Evolutionary conservation across 2,113 vertebrate genomes (phyloP).

Genomic region (Oplegnathus fasciatus): DNA sequence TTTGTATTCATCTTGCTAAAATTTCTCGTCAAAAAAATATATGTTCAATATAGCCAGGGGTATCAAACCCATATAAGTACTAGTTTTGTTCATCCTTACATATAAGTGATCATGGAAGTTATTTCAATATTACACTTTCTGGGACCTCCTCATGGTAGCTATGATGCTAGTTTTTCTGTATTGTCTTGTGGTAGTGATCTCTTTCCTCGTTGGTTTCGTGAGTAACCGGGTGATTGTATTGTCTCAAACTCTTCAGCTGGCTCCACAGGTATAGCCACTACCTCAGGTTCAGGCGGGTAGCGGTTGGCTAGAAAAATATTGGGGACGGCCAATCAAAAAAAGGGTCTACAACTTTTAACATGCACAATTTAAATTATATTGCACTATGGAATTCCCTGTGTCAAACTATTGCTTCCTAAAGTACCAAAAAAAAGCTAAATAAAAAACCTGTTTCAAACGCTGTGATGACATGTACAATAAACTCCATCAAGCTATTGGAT

Average conservation of each 20-base stretch:
- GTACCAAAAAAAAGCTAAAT: constrained; percentile 47
- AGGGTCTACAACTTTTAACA: constrained; percentile 75
- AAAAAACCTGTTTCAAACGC: constrained; percentile 57
- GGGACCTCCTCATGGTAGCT: constrained; percentile 64
- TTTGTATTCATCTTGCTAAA: constrained; percentile 72
- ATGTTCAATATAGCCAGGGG: constrained; percentile 79
- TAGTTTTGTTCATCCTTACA: constrained; percentile 58
- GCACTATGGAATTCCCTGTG: constrained; percentile 65
- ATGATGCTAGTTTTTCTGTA: constrained; percentile 83
- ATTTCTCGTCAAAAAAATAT: constrained; percentile 74
- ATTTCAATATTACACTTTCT: constrained; percentile 67
- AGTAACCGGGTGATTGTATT: constrained; percentile 82
- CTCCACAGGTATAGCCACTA: constrained; percentile 93
- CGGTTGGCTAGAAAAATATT: constrained; percentile 93
- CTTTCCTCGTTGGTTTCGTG: constrained; percentile 90
- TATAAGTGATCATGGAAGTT: constrained; percentile 51
- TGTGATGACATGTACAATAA: constrained; percentile 69
- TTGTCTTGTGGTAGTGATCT: constrained; percentile 88
- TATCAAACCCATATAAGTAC: constrained; percentile 81
- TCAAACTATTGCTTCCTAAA: constrained; percentile 50
- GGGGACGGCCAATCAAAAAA: constrained; percentile 91
- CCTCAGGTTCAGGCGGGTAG: constrained; percentile 92
- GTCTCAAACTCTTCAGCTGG: constrained; percentile 90
- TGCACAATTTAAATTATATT: constrained; percentile 79
- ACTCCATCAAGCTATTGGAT: constrained; percentile 59